Base-by-base conservation (phyloP, 2,888 invertebrate genomes). In the Trissonchulus latispiculum region DNA sequence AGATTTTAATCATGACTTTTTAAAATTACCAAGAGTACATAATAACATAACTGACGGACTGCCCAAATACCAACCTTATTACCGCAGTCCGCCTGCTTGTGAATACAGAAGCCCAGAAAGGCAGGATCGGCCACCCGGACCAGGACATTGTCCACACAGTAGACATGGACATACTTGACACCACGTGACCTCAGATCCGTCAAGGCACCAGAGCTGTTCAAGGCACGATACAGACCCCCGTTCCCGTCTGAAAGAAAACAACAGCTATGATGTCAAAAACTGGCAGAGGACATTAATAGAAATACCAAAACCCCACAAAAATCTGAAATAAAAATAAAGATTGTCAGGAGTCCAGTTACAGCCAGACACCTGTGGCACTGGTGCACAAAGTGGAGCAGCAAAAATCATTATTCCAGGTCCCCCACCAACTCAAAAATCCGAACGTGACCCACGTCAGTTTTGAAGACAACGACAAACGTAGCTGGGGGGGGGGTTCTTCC, bases 71-170 rank as follows among this genome's bases (percentile, higher is more conserved):
- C 74, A 77, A 95, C 95, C 88, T 97, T 97, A 0, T 92, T 95
- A 0, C 92, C 96, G 85, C 95, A 96, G 80, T 96, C 95, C 0
- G 95, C 94, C 76, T 89, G 88, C 80, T 93, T 91, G 72, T 88
- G 88, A 18, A 93, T 88, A 82, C 96, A 96, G 82, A 93, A 96
- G 0, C 97, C 99, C 75, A 97, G 88, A 81, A 99, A 97, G 1
- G 91, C 87, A 0, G 99, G 99, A 87, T 99, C 99, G 0, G 95
- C 97, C 72, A 99, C 94, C 87, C 95, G 95, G 32, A 95, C 93
- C 23, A 99, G 87, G 77, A 99, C 95, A 84, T 99, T 99, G 83
- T 99, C 99, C 0, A 99, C 97, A 75, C 97, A 95, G 86, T 97
- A 96, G 0, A 91, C 95, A 82, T 99, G 97, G 32, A 99, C 84